A percentile compares a stretch with the other conserved stretches of the same genome.
phyloP scores from a whole-genome alignment of 2,888 invertebrate species.

The Hydroisotoma schaefferi region DNA sequence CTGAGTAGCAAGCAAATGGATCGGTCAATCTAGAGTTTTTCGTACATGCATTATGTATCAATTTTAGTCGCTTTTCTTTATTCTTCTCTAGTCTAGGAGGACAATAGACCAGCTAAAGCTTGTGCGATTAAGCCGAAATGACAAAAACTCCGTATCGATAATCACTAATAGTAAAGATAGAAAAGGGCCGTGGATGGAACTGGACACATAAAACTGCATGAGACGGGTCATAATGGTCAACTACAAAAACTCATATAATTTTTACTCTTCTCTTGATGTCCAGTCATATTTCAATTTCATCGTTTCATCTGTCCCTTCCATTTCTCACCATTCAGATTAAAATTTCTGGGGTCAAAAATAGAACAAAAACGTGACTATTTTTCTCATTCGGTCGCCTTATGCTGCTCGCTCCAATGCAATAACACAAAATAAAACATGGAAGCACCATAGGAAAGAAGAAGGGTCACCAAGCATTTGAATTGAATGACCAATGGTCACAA shows the following conservation, averaged over 20 bases:
- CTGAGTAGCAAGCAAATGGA: conserved; percentile 17
- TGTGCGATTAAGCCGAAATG: background rate
- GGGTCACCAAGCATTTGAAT: conserved; percentile 22
- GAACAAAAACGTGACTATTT: conserved; percentile 40
- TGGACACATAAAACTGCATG: background rate
- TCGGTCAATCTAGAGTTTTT: conserved; percentile 11
- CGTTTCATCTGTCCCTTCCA: conserved; percentile 42
- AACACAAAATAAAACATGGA: conserved; percentile 15
- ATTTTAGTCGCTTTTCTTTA: conserved; percentile 9
- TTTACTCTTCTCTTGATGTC: conserved; percentile 8
- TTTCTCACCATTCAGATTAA: conserved; percentile 24
- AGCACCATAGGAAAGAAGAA: conserved; percentile 16
- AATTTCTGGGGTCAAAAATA: conserved; percentile 45
- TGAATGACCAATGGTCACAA: conserved; percentile 37
- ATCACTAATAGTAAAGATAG: background rate
- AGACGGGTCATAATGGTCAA: conserved; percentile 5
- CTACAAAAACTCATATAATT: conserved; percentile 13
- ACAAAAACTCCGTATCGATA: conserved; percentile 4
- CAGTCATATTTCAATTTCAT: conserved; percentile 43
- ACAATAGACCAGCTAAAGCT: background rate
- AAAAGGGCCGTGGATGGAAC: background rate
- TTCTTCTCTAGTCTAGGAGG: background rate
- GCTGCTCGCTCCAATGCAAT: conserved; percentile 9
- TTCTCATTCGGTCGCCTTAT: conserved; percentile 15
- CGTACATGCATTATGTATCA: conserved; percentile 15